Conservation (phyloP, 2,888 invertebrate species). For the Gari tellinella region DNA sequence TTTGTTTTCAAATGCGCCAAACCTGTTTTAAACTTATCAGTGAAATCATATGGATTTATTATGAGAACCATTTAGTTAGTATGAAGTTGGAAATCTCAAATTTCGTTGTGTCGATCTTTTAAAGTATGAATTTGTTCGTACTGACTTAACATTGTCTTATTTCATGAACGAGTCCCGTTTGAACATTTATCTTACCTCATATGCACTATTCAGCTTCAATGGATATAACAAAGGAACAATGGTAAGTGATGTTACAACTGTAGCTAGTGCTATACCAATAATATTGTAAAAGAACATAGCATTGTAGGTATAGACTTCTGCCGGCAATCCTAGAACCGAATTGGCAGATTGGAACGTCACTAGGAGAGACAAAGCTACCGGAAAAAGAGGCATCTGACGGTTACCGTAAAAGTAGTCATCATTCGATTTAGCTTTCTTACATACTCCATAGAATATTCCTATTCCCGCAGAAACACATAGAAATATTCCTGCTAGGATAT, state of each 20-base stretch:
- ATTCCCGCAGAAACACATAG: constrained; percentile 35
- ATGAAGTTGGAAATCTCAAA: too few species aligned
- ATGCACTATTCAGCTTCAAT: constrained; percentile 63
- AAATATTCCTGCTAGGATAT: too few species aligned
- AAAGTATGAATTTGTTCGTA: too few species aligned
- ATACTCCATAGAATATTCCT: constrained; percentile 48
- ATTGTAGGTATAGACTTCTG: constrained; percentile 61
- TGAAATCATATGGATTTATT: too few species aligned
- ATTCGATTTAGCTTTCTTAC: constrained; percentile 28
- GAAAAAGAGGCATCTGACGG: constrained; percentile 54
- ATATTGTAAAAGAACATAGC: constrained; percentile 39
- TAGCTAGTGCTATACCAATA: constrained; percentile 38
- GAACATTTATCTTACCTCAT: constrained; percentile 63
- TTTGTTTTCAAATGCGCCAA: too few species aligned
- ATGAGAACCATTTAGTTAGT: too few species aligned
- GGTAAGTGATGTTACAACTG: constrained; percentile 39
- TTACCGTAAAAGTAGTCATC: constrained; percentile 63
- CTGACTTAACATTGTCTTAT: too few species aligned
- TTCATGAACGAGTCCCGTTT: too few species aligned
- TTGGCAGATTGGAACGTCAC: constrained; percentile 69
- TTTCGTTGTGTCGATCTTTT: too few species aligned
- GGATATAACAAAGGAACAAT: constrained; percentile 64
- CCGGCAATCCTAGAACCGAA: constrained; percentile 63
- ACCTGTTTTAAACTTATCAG: too few species aligned
- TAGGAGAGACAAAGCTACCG: constrained; percentile 66